Base-by-base conservation (phyloP, 2,113 vertebrate species). In the Spea multiplicata region DNA sequence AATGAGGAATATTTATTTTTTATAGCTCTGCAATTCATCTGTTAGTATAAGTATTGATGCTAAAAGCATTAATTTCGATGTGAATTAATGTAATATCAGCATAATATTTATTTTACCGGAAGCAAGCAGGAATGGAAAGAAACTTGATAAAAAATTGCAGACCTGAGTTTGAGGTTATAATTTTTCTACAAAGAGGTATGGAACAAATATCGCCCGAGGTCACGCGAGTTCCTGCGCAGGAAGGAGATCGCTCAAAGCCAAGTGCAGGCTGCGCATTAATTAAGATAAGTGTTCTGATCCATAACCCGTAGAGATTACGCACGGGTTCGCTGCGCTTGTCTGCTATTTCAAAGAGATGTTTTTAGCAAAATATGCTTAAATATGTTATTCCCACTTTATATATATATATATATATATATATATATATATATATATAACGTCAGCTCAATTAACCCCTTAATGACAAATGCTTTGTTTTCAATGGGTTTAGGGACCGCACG, bases 81-180 rank as follows among this genome's bases (percentile, higher is more conserved):
- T 71, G 57, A 78, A 78, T 78, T 78, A 78, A 78, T 72, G 48
- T 71, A 30, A 52, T 65, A 59, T 78, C 59, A 78, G 68, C 69
- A 71, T 30, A 78, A 71, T 65, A 71, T 78, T 71, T 78, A 72
- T 78, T 62, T 71, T 79, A 79, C 70, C 46, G 69, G 71, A 50
- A 80, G 78, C 65, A 10, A 74, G 8, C 57, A 48, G 67, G 64
- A 80, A 74, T 55, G 55, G 68, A 48, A 61, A 68, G 65, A 67
- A 74, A 80, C 44, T 52, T 48, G 77, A 74, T 67, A 46, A 80
- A 80, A 30, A 30, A 30, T 73, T 67, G 49, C 45, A 73, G 68
- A 59, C 59, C 14, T 49, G 5, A n/a, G 65, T 53, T 61, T 80
- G 48, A 53, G 65, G 64, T 68, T 74, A 74, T 80, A 74, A 80